Percentiles rank a stretch among this genome's conserved stretches.
Conservation (phyloP, 2,888 invertebrate species). For the Endotricha flammealis region DNA sequence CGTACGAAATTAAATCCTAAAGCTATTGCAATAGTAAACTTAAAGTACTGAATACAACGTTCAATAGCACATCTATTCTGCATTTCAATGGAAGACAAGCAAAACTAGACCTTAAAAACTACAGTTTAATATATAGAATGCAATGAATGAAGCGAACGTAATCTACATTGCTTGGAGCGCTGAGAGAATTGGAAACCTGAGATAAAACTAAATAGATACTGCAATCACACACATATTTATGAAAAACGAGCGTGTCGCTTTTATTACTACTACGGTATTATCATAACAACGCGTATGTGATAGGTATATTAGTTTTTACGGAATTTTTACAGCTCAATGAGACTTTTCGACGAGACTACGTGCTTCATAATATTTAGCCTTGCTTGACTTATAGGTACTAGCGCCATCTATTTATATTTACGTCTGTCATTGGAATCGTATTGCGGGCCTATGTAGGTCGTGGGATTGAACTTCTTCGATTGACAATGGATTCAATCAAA, state of each 20-base stretch:
- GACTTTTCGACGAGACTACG: no score
- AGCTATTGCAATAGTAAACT: conserved; percentile 12
- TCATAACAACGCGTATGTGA: no score
- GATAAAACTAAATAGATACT: no score
- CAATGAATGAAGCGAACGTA: conserved; percentile 21
- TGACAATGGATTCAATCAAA: conserved; percentile 56
- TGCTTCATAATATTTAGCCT: no score
- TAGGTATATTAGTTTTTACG: no score
- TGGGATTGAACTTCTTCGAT: conserved; percentile 45
- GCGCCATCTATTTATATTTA: no score
- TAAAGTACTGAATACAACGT: conserved; percentile 21
- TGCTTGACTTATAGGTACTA: no score
- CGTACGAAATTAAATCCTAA: not conserved
- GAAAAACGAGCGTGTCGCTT: no score
- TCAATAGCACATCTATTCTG: conserved; percentile 30
- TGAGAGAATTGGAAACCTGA: not conserved
- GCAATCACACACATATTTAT: no score
- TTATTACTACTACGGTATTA: no score
- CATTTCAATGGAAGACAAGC: conserved; percentile 6
- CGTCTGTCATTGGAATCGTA: conserved; percentile 50
- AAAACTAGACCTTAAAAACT: not conserved
- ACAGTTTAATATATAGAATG: not conserved
- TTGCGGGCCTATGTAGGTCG: conserved; percentile 50
- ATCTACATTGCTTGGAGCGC: conserved; percentile 32
- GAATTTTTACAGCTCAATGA: no score